A percentile compares a stretch with the other conserved stretches of the same genome.
These are phyloP conservation scores for Ernsta delagoae DNA, from an alignment of 2,888 invertebrate genomes.

Conservation along the genomic window DNA sequence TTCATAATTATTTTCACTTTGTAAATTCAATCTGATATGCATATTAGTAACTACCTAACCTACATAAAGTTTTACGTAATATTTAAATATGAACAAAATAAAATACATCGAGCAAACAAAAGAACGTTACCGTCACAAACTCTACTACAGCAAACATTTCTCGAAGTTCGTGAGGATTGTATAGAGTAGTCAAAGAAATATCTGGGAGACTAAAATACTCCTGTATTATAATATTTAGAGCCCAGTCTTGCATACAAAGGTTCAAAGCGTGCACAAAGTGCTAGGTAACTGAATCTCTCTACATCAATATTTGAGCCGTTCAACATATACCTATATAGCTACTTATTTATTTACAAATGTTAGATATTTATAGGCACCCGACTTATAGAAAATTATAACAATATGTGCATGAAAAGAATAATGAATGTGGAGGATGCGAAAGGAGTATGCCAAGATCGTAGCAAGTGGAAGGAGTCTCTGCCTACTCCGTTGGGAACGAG, in stretches of 20 bases:
- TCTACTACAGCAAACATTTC: conserved; percentile 18
- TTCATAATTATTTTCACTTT: neutral
- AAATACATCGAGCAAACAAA: neutral
- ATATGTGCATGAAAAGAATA: too few relatives aligned
- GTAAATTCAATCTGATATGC: neutral
- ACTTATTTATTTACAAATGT: too few relatives aligned
- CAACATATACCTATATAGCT: too few relatives aligned
- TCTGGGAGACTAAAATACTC: neutral
- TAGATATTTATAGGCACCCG: too few relatives aligned
- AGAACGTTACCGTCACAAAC: neutral
- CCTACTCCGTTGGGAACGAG: too few relatives aligned
- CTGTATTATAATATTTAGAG: too few relatives aligned
- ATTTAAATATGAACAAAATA: neutral
- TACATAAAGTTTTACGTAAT: neutral
- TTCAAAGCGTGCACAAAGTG: neutral
- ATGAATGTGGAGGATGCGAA: too few relatives aligned
- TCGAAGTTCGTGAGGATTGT: neutral
- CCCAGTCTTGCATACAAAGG: conserved; percentile 1
- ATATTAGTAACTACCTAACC: too few relatives aligned
- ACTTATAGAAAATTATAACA: too few relatives aligned
- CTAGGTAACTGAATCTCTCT: neutral
- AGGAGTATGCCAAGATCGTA: too few relatives aligned
- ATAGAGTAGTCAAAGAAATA: conserved; percentile 14
- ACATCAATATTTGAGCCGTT: too few relatives aligned
- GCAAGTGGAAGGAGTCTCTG: too few relatives aligned